These are phyloP conservation scores for Oligia strigilis DNA, from an alignment of 2,888 invertebrate genomes.

Conservation along the genomic window DNA sequence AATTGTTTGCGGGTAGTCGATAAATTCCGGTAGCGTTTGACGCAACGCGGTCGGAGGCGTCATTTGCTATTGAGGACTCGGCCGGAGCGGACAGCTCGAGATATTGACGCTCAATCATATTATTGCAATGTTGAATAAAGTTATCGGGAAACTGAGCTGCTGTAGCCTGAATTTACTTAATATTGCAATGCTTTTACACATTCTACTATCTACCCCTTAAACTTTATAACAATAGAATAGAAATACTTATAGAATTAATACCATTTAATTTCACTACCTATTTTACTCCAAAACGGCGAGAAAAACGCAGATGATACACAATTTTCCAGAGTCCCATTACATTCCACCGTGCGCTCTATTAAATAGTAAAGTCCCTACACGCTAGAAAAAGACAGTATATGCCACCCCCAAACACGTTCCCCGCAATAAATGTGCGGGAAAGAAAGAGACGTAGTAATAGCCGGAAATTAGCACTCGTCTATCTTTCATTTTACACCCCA, in stretches of 20 bases:
- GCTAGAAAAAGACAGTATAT: constrained; percentile 87
- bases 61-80: constrained; percentile 76
- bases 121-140: constrained; percentile 61
- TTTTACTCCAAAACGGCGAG: constrained; percentile 20
- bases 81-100: constrained; percentile 63
- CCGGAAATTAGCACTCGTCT: constrained; percentile 94
- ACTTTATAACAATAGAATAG: neutral
- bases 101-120: constrained; percentile 68
- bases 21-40: constrained; percentile 80
- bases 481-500: constrained; percentile 94
- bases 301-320: constrained; percentile 50
- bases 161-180: constrained; percentile 1
- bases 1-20: constrained; percentile 82
- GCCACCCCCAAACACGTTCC: constrained; percentile 79
- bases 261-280: no score
- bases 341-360: constrained; percentile 75
- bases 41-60: constrained; percentile 77
- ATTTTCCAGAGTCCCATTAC: constrained; percentile 67
- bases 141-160: constrained; percentile 35
- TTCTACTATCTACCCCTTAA: neutral
- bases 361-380: constrained; percentile 77
- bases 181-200: neutral
- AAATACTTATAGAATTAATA: constrained; percentile 4
- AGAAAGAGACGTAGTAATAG: constrained; percentile 90
- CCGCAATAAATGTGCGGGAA: constrained; percentile 89